A percentile compares a stretch with the other conserved stretches of the same genome.
Evolutionary conservation across 1,140 invertebrate genomes (phyloP).

Genomic region (Trachelipus rathkii): DNA sequence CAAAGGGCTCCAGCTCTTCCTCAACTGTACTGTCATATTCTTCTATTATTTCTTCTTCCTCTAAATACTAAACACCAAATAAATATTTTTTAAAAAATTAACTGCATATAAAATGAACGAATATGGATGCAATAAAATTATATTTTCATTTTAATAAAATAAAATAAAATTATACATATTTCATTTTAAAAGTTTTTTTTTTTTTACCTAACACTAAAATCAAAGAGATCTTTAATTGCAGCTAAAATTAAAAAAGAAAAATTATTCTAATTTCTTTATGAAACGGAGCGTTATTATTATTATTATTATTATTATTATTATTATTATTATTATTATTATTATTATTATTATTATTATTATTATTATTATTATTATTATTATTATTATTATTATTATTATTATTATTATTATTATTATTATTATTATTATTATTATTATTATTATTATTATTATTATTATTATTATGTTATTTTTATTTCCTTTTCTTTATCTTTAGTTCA

Average conservation of each 20-base stretch:
- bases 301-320: too few relatives aligned
- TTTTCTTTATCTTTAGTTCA: too few relatives aligned
- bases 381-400: conserved; percentile 18
- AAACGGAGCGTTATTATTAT: too few relatives aligned
- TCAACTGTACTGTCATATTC: not conserved
- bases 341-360: not conserved
- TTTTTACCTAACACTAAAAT: not conserved
- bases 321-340: too few relatives aligned
- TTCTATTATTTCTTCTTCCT: not conserved
- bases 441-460: too few relatives aligned
- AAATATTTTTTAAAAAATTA: not conserved
- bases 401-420: not conserved
- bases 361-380: conserved; percentile 18
- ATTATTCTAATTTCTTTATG: too few relatives aligned
- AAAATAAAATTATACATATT: not conserved
- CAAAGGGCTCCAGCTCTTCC: conserved; percentile 21
- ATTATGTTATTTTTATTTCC: too few relatives aligned
- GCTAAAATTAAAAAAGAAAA: too few relatives aligned
- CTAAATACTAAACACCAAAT: not conserved
- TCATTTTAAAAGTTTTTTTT: not conserved
- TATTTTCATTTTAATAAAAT: conserved; percentile 14
- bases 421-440: too few relatives aligned
- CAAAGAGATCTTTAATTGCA: too few relatives aligned
- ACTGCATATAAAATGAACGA: too few relatives aligned
- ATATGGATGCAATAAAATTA: not conserved